A percentile compares a stretch with the other conserved stretches of the same genome.
These are phyloP conservation scores for Rachycentron canadum DNA, from an alignment of 2,797 vertebrate species.

Conservation along the genomic window DNA sequence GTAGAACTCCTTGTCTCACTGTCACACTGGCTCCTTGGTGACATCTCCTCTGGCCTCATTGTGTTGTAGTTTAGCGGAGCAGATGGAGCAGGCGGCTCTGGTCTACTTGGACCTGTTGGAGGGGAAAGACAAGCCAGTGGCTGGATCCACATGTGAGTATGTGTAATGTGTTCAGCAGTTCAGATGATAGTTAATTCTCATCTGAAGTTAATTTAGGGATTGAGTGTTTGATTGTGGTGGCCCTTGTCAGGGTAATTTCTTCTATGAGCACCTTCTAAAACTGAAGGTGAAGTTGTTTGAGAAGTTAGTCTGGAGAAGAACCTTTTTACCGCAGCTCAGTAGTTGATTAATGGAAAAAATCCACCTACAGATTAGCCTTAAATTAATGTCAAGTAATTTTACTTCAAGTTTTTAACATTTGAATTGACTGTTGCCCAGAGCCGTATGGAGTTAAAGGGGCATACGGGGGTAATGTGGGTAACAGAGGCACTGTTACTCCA, in stretches of 20 bases:
- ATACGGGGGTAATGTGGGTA: no score
- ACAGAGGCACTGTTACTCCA: no score
- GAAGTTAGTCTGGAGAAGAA: no score
- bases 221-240: background rate
- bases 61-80: slow-evolving; percentile 88
- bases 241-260: background rate
- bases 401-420: background rate
- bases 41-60: background rate
- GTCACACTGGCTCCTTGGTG: background rate
- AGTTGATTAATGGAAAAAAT: background rate
- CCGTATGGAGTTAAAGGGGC: no score
- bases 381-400: background rate
- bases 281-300: no score
- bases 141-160: slow-evolving; percentile 94
- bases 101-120: slow-evolving; percentile 94
- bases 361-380: background rate
- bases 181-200: background rate
- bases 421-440: background rate
- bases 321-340: background rate
- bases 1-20: background rate
- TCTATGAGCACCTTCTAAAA: background rate
- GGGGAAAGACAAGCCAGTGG: slow-evolving; percentile 92
- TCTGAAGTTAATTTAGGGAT: no score
- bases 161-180: background rate
- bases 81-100: slow-evolving; percentile 91